Percentiles rank a stretch among this genome's conserved stretches.
Conservation (phyloP, 2,888 invertebrate species). For the Eucera pruinosa region DNA sequence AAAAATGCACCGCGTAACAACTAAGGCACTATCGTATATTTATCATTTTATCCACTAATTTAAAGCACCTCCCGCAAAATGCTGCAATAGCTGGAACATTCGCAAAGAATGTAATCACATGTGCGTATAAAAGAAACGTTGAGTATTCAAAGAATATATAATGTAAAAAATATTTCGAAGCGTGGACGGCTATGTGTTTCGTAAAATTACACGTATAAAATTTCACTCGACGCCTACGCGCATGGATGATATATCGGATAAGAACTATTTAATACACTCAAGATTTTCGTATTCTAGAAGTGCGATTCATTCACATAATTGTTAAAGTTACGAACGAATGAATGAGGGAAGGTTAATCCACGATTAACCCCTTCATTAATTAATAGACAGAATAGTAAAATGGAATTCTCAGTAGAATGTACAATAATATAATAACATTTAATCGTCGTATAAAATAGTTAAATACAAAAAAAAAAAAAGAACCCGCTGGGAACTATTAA, state of each 20-base stretch:
- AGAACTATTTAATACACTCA: constrained; percentile 14
- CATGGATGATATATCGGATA: constrained; percentile 4
- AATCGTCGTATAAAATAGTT: constrained; percentile 24
- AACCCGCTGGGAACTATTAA: background rate
- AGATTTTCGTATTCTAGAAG: background rate
- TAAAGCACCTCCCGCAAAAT: constrained; percentile 25
- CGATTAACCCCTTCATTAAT: background rate
- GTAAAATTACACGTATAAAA: constrained; percentile 29
- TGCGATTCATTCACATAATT: background rate
- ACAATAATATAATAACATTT: background rate
- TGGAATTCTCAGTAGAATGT: constrained; percentile 28
- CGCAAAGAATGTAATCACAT: constrained; percentile 19
- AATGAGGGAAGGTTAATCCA: background rate
- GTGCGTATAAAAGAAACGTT: constrained; percentile 35
- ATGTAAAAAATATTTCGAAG: constrained; percentile 28
- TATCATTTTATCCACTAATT: constrained; percentile 14
- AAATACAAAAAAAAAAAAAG: constrained; percentile 26
- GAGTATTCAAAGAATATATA: constrained; percentile 50
- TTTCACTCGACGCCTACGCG: background rate
- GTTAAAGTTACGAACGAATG: background rate
- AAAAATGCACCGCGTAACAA: constrained; percentile 32
- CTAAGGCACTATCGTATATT: constrained; percentile 59
- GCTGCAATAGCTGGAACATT: constrained; percentile 3
- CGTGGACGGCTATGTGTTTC: constrained; percentile 50
- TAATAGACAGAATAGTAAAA: constrained; percentile 15